Conservation (phyloP, 2,888 invertebrate genomes). For the Colletes collaris region DNA sequence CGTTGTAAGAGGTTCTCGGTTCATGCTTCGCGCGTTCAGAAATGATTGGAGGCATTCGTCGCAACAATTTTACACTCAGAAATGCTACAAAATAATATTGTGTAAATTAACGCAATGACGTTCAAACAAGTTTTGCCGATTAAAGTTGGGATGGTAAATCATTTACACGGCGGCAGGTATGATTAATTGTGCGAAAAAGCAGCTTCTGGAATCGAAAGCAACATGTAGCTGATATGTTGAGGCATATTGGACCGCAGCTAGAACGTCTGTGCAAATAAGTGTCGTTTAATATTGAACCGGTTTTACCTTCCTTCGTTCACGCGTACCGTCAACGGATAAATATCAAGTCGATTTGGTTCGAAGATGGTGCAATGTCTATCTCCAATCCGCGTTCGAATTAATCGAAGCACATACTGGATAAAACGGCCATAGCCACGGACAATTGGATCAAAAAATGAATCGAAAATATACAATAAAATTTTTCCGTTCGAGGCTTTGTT, state of each 20-base stretch:
- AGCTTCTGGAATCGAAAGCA: conserved; percentile 29
- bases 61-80: neutral
- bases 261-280: conserved; percentile 48
- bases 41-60: neutral
- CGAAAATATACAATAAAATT: no score
- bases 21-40: neutral
- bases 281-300: conserved; percentile 59
- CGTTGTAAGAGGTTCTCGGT: no score
- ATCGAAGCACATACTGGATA: conserved; percentile 42
- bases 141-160: conserved; percentile 6
- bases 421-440: neutral
- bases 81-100: neutral
- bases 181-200: conserved; percentile 41
- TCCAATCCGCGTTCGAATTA: conserved; percentile 45
- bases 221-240: neutral
- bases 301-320: conserved; percentile 35
- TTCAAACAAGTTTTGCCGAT: conserved; percentile 2
- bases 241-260: conserved; percentile 16
- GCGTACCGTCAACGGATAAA: conserved; percentile 37
- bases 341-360: conserved; percentile 32
- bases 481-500: no score
- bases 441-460: no score
- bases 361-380: conserved; percentile 41
- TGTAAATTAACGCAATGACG: conserved; percentile 3
- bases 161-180: neutral